Evolutionary conservation across 2,797 vertebrate species (phyloP).

Genomic region (Propithecus perrieri): DNA sequence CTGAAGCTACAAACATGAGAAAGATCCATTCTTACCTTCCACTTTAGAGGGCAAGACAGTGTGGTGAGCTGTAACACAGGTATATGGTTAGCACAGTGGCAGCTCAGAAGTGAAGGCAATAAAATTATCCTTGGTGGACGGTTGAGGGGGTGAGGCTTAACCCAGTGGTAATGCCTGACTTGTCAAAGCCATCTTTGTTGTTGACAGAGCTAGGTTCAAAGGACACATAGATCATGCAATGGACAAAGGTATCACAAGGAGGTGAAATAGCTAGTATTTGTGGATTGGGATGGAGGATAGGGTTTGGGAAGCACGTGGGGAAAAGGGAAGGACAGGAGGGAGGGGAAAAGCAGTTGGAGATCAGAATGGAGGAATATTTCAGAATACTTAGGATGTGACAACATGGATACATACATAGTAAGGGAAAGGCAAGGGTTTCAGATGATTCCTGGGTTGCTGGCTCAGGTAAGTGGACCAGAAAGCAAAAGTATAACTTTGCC

Average conservation of each 20-base stretch:
- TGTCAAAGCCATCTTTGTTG: neutral
- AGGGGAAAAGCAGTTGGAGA: neutral
- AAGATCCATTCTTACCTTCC: neutral
- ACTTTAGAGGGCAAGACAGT: neutral
- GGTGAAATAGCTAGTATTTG: neutral
- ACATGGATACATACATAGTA: neutral
- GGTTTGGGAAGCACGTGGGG: neutral
- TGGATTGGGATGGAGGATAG: neutral
- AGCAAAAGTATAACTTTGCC: neutral
- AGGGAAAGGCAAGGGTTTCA: neutral
- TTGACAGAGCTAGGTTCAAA: neutral
- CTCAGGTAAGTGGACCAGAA: neutral
- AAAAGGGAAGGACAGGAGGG: neutral
- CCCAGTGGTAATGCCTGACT: neutral
- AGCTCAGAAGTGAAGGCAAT: neutral
- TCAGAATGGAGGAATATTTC: neutral
- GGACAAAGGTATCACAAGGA: neutral
- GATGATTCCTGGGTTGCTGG: neutral
- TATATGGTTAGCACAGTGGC: neutral
- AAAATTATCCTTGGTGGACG: neutral
- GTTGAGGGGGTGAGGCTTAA: neutral
- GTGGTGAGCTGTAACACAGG: neutral
- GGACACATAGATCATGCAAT: neutral
- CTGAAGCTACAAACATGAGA: neutral
- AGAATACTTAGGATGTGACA: neutral